phyloP scores from a whole-genome alignment of 2,113 vertebrate species.

The Sylvicapra grimmia region DNA sequence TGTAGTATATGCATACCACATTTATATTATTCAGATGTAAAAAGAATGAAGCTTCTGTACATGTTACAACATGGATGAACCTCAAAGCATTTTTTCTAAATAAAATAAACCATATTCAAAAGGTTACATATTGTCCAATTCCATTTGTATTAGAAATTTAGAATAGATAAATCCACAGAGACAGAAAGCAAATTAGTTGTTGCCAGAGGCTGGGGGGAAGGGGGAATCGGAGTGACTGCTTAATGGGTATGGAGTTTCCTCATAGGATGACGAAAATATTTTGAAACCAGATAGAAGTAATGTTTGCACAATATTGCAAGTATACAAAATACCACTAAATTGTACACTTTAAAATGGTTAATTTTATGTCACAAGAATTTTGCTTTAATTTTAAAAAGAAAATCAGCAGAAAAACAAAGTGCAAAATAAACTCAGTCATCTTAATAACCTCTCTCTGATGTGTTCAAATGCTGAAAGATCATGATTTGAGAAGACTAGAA shows the following conservation, averaged over 20 bases:
- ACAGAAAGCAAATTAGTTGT: neutral
- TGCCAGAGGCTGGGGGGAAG: neutral
- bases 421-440: neutral
- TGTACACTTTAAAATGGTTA: neutral
- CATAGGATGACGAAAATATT: neutral
- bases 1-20: neutral
- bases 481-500: neutral
- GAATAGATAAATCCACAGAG: neutral
- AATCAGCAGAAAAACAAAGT: neutral
- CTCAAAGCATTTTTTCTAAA: neutral
- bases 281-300: neutral
- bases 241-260: neutral
- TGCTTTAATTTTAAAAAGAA: neutral
- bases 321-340: neutral
- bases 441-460: neutral
- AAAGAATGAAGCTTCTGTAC: neutral
- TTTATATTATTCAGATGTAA: neutral
- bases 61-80: neutral
- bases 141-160: neutral
- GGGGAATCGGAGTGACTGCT: neutral
- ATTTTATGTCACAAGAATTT: neutral
- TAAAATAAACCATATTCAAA: neutral
- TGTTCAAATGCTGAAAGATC: neutral
- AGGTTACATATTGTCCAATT: neutral
- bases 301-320: neutral